Conservation (phyloP, 2,888 invertebrate species). For the Augiades crinisus region DNA sequence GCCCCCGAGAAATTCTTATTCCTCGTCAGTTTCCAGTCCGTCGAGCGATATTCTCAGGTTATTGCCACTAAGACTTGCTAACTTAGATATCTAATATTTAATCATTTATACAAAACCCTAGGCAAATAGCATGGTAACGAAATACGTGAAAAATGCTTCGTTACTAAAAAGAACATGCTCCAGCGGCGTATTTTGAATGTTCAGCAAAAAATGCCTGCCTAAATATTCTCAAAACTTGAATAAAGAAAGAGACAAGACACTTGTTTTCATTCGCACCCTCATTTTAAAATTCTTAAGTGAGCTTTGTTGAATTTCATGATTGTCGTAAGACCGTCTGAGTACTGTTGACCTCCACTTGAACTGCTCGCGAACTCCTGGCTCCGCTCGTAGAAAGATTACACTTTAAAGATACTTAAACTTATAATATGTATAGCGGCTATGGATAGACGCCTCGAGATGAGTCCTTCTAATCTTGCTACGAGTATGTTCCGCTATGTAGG, state of each 20-base stretch:
- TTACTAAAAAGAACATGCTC: no score
- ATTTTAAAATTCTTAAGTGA: constrained; percentile 16
- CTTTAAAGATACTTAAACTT: constrained; percentile 9
- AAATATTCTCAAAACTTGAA: neutral
- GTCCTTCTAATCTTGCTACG: neutral
- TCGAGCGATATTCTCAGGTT: no score
- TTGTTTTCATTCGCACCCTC: constrained; percentile 11
- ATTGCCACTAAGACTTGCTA: no score
- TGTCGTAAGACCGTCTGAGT: constrained; percentile 22
- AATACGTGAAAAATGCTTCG: no score
- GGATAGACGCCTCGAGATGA: neutral
- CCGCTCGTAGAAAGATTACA: constrained; percentile 10
- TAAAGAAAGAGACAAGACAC: neutral
- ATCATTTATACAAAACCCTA: no score
- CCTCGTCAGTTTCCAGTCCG: no score
- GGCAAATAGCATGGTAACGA: no score
- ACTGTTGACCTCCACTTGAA: constrained; percentile 25
- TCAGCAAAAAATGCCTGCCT: neutral
- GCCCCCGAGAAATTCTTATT: no score
- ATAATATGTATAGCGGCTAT: neutral
- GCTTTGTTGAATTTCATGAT: constrained; percentile 19
- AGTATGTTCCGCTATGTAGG: neutral
- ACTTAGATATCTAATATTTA: no score
- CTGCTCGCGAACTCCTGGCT: constrained; percentile 20
- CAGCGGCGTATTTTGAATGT: neutral